Percentiles rank a stretch among this genome's conserved stretches.
Conservation (phyloP, 2,113 vertebrate species). For the Microcebus murinus region DNA sequence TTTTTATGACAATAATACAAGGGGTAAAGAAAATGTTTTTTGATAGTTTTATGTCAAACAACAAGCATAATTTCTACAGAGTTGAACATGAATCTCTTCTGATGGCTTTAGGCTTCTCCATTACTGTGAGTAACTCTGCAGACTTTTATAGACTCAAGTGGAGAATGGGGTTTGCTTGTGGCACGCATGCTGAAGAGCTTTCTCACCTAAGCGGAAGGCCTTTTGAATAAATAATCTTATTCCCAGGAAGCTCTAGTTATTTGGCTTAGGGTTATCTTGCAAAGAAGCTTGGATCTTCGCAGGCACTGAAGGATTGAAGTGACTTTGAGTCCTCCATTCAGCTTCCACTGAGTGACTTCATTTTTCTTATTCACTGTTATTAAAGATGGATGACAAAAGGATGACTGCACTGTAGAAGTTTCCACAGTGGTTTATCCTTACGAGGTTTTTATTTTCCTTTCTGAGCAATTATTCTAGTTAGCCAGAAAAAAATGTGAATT, state of each 20-base stretch:
- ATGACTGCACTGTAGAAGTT: background rate
- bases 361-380: background rate
- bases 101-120: background rate
- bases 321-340: background rate
- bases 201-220: background rate
- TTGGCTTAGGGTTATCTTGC: background rate
- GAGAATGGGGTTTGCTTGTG: background rate
- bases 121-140: constrained; percentile 5
- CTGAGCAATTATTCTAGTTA: background rate
- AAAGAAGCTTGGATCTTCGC: background rate
- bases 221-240: constrained; percentile 40
- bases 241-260: background rate
- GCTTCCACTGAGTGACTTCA: background rate
- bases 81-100: background rate
- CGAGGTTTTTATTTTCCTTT: background rate
- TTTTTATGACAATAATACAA: constrained; percentile 51
- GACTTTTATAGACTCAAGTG: background rate
- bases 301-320: background rate
- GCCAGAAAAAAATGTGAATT: background rate
- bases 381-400: background rate
- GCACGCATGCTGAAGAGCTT: background rate
- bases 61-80: background rate
- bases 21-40: background rate
- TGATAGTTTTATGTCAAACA: constrained; percentile 38
- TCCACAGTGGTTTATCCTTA: background rate